phyloP scores from a whole-genome alignment of 2,797 vertebrate species.

The Pipistrellus pipistrellus region DNA sequence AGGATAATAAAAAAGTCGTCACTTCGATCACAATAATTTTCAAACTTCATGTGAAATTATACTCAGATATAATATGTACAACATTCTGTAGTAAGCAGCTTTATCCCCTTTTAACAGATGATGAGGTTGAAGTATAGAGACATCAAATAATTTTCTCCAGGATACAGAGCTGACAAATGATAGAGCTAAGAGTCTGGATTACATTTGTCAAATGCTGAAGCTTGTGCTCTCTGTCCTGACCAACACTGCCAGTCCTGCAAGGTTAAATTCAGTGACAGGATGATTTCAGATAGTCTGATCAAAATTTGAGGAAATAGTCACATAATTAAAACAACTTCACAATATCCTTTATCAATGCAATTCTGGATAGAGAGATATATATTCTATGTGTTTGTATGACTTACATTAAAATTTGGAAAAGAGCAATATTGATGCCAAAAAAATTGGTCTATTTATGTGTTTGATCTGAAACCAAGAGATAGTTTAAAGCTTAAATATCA shows the following conservation, averaged over 20 bases:
- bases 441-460: neutral
- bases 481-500: neutral
- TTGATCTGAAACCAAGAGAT: neutral
- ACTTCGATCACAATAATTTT: neutral
- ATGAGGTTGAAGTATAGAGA: neutral
- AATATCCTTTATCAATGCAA: neutral
- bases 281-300: neutral
- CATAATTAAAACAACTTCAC: neutral
- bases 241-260: neutral
- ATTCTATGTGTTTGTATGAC: neutral
- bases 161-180: neutral
- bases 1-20: neutral
- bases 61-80: neutral
- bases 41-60: neutral
- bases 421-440: constrained; percentile 10
- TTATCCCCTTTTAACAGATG: neutral
- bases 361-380: neutral
- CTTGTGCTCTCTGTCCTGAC: neutral
- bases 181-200: neutral
- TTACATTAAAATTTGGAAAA: neutral
- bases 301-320: neutral
- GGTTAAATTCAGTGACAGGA: neutral
- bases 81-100: neutral
- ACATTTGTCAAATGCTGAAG: neutral
- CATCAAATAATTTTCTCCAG: neutral